phyloP scores from a whole-genome alignment of 2,113 vertebrate species.

The Hipposideros armiger region DNA sequence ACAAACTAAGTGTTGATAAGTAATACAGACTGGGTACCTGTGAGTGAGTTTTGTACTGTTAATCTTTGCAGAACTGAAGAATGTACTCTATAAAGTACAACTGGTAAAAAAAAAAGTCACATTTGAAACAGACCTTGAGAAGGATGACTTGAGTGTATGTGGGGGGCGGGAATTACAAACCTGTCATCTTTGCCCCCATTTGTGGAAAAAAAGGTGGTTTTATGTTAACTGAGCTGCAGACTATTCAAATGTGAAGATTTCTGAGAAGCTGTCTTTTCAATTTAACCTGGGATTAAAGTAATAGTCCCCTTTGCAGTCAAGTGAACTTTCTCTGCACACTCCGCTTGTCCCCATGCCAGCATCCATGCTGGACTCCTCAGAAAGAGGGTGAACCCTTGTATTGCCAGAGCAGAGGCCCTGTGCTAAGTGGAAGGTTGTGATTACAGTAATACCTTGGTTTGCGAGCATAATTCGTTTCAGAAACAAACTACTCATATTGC shows the following conservation, averaged over 20 bases:
- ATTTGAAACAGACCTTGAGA: conserved; percentile 28
- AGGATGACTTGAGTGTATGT: not conserved
- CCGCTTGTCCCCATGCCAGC: not conserved
- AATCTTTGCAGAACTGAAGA: conserved; percentile 43
- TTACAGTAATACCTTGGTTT: not conserved
- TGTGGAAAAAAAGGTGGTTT: not conserved
- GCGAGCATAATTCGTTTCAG: too few relatives aligned
- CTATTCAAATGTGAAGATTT: conserved; percentile 16
- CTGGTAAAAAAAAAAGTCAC: not conserved
- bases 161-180: not conserved
- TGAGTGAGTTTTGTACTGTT: not conserved
- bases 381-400: not conserved
- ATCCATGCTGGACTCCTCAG: not conserved
- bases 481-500: too few relatives aligned
- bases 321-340: conserved; percentile 1
- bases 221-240: conserved; percentile 34
- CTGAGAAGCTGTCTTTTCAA: not conserved
- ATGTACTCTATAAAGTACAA: not conserved
- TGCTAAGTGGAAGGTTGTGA: not conserved
- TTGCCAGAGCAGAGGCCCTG: not conserved
- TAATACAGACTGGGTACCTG: not conserved
- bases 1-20: not conserved
- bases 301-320: not conserved
- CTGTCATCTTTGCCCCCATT: conserved; percentile 16
- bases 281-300: conserved; percentile 46